Evolutionary conservation across 2,113 vertebrate genomes (phyloP).

Genomic region (Ageneiosus marmoratus): DNA sequence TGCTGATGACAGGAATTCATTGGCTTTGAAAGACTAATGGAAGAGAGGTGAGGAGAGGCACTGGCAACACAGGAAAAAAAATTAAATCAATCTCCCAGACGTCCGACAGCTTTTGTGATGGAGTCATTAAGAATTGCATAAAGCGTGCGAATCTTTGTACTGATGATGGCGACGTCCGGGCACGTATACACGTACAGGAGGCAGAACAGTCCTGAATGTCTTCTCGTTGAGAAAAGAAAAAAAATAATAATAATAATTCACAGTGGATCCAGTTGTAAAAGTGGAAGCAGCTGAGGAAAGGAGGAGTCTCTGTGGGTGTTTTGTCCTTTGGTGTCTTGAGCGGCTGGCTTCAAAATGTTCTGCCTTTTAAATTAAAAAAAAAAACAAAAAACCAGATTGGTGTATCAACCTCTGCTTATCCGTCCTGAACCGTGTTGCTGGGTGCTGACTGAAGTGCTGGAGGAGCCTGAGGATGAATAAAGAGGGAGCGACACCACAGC

Average conservation of each 20-base stretch:
- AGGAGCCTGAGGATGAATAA: constrained; percentile 55
- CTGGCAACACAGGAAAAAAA: constrained; percentile 15
- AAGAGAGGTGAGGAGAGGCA: constrained; percentile 24
- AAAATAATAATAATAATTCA: constrained; percentile 68
- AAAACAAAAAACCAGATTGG: background rate
- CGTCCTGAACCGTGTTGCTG: constrained; percentile 43
- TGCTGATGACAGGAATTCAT: constrained; percentile 45
- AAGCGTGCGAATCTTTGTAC: constrained; percentile 55
- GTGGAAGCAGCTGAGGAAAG: constrained; percentile 73
- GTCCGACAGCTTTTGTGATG: background rate
- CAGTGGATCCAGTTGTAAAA: constrained; percentile 78
- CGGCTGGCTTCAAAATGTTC: constrained; percentile 61
- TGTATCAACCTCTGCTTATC: background rate
- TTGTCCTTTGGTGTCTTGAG: constrained; percentile 79
- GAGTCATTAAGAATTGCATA: constrained; percentile 72
- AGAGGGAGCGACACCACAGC: constrained; percentile 36
- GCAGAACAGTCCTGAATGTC: constrained; percentile 38
- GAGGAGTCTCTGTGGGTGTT: constrained; percentile 9
- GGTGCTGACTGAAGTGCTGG: constrained; percentile 67
- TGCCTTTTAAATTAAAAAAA: constrained; percentile 40
- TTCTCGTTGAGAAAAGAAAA: constrained; percentile 60
- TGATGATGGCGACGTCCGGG: constrained; percentile 5
- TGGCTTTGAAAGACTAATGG: constrained; percentile 18
- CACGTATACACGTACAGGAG: background rate
- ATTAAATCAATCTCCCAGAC: background rate